These are phyloP conservation scores for Martes martes DNA, from an alignment of 2,113 vertebrate genomes.

Conservation along the genomic window DNA sequence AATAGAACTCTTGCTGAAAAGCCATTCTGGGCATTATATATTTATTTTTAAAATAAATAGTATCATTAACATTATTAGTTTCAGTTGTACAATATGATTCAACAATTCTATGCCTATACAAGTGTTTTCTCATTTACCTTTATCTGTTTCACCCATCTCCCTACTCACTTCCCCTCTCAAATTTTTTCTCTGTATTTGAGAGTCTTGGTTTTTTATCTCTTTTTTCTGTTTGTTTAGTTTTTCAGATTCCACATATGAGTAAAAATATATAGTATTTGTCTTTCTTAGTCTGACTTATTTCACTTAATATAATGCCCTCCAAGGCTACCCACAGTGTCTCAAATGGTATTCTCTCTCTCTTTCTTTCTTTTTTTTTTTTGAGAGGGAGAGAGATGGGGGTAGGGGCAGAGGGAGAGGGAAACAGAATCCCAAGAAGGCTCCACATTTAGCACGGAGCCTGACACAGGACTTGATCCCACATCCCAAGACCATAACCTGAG, in stretches of 20 bases:
- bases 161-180: neutral
- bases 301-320: neutral
- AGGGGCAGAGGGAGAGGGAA: neutral
- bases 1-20: slow-evolving; percentile 22
- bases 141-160: neutral
- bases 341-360: neutral
- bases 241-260: neutral
- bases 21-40: neutral
- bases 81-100: neutral
- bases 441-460: neutral
- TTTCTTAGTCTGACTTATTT: neutral
- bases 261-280: neutral
- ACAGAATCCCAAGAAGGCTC: neutral
- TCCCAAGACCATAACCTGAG: neutral
- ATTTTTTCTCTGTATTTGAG: neutral
- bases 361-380: neutral
- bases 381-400: neutral
- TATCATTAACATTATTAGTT: neutral
- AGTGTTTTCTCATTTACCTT: neutral
- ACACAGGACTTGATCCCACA: neutral
- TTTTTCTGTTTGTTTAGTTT: neutral
- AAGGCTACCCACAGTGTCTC: neutral
- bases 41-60: neutral
- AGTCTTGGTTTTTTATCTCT: neutral
- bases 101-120: neutral